A percentile compares a stretch with the other conserved stretches of the same genome.
phyloP scores from a whole-genome alignment of 2,113 vertebrate genomes.

The Bettongia penicillata region DNA sequence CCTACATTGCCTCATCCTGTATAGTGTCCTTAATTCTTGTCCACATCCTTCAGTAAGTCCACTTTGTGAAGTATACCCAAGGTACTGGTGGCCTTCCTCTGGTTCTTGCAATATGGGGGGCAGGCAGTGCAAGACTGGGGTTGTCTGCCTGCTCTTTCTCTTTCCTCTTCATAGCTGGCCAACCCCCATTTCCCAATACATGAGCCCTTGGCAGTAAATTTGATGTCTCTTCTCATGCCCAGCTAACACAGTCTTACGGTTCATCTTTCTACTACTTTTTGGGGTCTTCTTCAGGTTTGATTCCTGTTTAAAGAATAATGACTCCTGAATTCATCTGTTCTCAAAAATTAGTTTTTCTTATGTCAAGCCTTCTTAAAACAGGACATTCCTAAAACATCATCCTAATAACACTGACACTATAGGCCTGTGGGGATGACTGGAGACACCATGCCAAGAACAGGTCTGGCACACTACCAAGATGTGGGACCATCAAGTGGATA shows the following conservation, averaged over 20 bases:
- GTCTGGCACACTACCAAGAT: background rate
- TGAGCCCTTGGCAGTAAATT: background rate
- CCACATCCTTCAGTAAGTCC: background rate
- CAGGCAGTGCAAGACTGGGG: background rate
- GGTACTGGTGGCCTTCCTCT: background rate
- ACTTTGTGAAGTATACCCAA: background rate
- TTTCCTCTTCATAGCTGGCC: background rate
- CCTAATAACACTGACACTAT: too few relatives aligned
- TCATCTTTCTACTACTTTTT: background rate
- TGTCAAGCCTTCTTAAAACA: background rate
- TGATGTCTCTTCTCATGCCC: background rate
- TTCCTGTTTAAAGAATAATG: background rate
- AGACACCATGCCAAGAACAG: background rate
- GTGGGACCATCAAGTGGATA: background rate
- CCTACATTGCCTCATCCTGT: background rate
- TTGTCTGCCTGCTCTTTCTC: background rate
- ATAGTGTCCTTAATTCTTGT: background rate
- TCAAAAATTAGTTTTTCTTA: conserved; percentile 1
- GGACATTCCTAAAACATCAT: background rate
- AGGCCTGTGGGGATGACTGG: background rate
- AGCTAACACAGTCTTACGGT: background rate
- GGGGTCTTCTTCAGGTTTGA: background rate
- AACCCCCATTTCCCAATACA: background rate
- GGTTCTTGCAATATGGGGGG: background rate
- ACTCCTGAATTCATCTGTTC: background rate